phyloP scores from a whole-genome alignment of 2,888 invertebrate genomes.

The Lydus trimaculatus region DNA sequence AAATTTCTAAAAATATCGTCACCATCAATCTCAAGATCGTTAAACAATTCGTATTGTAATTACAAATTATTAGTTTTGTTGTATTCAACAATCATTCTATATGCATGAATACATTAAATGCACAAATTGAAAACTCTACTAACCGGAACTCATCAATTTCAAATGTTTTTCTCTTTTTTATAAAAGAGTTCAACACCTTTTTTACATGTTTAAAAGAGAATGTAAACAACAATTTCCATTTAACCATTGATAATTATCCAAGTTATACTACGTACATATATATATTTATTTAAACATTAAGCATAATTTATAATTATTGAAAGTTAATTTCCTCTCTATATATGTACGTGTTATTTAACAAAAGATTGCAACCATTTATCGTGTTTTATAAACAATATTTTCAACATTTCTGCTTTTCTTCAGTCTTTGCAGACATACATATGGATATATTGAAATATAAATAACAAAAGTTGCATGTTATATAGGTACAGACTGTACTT shows the following conservation, averaged over 20 bases:
- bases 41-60: not conserved
- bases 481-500: not conserved
- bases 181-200: constrained; percentile 1
- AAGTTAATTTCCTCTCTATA: not conserved
- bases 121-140: not conserved
- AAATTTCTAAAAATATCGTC: too few species aligned
- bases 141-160: constrained; percentile 5
- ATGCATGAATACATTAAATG: constrained; percentile 3
- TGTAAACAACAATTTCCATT: not conserved
- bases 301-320: constrained; percentile 1
- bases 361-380: not conserved
- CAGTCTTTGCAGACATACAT: too few species aligned
- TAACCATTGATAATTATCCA: not conserved
- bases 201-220: not conserved
- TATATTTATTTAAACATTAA: not conserved
- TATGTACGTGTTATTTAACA: not conserved
- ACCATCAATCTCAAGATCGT: too few species aligned
- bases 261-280: too few species aligned
- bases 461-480: not conserved
- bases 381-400: not conserved
- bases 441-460: not conserved
- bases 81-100: not conserved
- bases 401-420: not conserved
- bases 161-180: not conserved
- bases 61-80: not conserved